Evolutionary conservation across 2,113 vertebrate species (phyloP).

Genomic region (Coptodon rendalli): DNA sequence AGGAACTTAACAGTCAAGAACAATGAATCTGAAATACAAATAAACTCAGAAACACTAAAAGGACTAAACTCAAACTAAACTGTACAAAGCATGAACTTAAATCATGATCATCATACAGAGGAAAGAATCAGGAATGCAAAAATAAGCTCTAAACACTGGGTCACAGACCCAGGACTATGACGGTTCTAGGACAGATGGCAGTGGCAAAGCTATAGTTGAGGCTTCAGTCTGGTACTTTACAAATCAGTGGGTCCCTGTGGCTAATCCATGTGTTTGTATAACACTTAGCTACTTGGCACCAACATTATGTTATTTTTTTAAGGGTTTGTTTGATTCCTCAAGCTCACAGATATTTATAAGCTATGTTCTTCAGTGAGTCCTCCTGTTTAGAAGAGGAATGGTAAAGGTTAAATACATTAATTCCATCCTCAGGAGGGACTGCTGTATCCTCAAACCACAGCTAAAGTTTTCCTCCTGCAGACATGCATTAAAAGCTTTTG

Average conservation of each 20-base stretch:
- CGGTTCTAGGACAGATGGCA: neutral
- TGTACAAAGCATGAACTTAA: neutral
- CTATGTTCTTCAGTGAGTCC: neutral
- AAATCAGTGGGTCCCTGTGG: neutral
- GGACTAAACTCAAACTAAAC: neutral
- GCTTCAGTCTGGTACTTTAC: neutral
- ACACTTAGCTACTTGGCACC: neutral
- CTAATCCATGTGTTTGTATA: neutral
- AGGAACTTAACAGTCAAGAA: accelerated
- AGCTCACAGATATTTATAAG: neutral
- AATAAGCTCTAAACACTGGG: neutral
- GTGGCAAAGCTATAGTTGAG: neutral
- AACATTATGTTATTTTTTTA: neutral
- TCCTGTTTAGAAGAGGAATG: neutral
- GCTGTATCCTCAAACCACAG: neutral
- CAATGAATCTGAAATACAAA: neutral
- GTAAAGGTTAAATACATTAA: neutral
- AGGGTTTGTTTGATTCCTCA: neutral
- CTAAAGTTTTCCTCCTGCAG: neutral
- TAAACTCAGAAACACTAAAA: neutral
- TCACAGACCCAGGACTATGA: neutral
- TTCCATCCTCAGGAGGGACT: neutral
- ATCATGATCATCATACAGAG: neutral
- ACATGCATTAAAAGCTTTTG: constrained; percentile 10
- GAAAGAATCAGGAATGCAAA: too few relatives aligned